Conservation (phyloP, 2,797 vertebrate genomes). For the Schizopygopsis pylzovi region DNA sequence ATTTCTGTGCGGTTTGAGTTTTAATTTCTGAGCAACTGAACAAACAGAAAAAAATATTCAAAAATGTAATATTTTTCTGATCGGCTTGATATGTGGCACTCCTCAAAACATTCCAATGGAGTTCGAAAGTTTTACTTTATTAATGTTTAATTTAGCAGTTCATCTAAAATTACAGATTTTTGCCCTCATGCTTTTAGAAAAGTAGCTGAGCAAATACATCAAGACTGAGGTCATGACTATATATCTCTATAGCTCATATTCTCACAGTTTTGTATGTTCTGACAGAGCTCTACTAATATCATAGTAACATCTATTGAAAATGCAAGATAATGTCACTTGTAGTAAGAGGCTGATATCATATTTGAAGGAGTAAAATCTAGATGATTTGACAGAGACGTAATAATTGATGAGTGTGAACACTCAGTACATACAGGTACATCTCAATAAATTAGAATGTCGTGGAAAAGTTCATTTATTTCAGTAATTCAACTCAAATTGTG, state of each 20-base stretch:
- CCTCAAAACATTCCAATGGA: neutral
- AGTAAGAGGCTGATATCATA: neutral
- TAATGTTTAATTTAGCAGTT: neutral
- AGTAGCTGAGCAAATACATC: neutral
- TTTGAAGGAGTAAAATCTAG: neutral
- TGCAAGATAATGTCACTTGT: neutral
- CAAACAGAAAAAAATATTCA: too few species aligned
- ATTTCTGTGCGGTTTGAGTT: neutral
- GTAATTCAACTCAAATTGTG: too few species aligned
- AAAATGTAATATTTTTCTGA: neutral
- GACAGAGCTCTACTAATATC: too few species aligned
- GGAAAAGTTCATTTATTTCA: too few species aligned
- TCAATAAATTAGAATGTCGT: too few species aligned
- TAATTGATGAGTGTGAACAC: neutral
- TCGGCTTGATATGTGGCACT: neutral
- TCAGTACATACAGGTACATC: neutral
- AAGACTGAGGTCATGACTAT: neutral
- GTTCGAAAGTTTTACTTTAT: neutral
- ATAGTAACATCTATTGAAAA: neutral
- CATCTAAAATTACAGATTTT: neutral
- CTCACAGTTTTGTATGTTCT: neutral
- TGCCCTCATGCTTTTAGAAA: neutral
- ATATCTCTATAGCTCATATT: neutral
- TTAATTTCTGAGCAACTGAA: too few species aligned
- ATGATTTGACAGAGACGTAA: neutral